phyloP scores from a whole-genome alignment of 2,113 vertebrate genomes.

The Guaruba guarouba region DNA sequence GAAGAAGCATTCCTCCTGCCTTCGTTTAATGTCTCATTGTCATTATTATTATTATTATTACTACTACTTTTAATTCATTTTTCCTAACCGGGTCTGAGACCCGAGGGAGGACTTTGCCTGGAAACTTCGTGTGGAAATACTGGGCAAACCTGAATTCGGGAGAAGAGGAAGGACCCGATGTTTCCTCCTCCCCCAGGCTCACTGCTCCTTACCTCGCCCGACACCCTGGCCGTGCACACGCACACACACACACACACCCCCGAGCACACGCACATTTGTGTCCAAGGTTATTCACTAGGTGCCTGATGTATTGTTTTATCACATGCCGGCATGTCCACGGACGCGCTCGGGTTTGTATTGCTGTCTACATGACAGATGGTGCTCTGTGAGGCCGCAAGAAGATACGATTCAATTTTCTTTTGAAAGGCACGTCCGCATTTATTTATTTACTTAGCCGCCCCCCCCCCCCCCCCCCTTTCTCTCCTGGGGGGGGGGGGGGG shows the following conservation, averaged over 20 bases:
- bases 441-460: not conserved
- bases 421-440: constrained; percentile 54
- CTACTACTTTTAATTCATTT: not conserved
- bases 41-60: not conserved
- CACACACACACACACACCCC: not conserved
- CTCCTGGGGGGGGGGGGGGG: no score
- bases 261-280: not conserved
- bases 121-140: not conserved
- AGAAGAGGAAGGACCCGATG: not conserved
- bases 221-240: not conserved
- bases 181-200: not conserved
- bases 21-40: not conserved
- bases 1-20: not conserved
- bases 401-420: constrained; percentile 58
- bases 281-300: constrained; percentile 41
- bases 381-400: constrained; percentile 64
- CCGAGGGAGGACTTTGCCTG: not conserved
- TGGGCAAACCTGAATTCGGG: not conserved
- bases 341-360: constrained; percentile 59
- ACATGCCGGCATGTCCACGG: constrained; percentile 49
- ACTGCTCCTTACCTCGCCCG: not conserved
- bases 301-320: constrained; percentile 67
- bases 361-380: constrained; percentile 77
- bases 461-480: not conserved
- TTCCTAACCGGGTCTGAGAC: not conserved